These are phyloP conservation scores for Balearica regulorum DNA, from an alignment of 2,797 vertebrate species.

Conservation along the genomic window DNA sequence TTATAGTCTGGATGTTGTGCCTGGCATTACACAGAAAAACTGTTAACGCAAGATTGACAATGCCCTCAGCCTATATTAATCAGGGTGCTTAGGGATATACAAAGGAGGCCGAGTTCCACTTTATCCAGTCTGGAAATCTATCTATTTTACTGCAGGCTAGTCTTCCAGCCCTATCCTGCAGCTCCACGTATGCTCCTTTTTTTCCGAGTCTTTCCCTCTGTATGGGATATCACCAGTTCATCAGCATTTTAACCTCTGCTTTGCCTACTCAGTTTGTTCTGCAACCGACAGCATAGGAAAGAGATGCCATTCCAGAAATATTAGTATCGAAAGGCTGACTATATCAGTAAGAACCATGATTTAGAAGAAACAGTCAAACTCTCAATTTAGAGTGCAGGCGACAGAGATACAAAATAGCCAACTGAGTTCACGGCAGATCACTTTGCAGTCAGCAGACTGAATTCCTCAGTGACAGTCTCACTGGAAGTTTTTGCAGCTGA, in stretches of 20 bases:
- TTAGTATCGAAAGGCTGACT: not conserved
- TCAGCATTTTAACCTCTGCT: not conserved
- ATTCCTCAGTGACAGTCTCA: not conserved
- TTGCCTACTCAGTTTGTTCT: not conserved
- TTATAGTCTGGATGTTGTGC: not conserved
- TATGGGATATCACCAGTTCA: not conserved
- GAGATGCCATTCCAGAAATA: not conserved
- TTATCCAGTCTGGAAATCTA: not conserved
- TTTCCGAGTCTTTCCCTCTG: not conserved
- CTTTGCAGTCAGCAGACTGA: not conserved
- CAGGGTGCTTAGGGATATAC: not conserved
- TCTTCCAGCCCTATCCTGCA: not conserved
- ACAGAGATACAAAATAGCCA: not conserved
- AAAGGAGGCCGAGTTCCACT: not conserved
- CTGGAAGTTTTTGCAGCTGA: not conserved
- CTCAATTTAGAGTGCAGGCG: not conserved
- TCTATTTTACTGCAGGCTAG: not conserved
- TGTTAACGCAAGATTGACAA: not conserved
- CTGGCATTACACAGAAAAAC: not conserved
- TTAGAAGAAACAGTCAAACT: not conserved
- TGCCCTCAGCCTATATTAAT: not conserved
- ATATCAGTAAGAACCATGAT: not conserved
- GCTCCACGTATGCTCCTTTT: not conserved
- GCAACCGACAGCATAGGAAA: not conserved
- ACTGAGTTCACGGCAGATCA: not conserved